A percentile compares a stretch with the other conserved stretches of the same genome.
Conservation (phyloP, 2,888 invertebrate species). For the Cybosia mesomella region DNA sequence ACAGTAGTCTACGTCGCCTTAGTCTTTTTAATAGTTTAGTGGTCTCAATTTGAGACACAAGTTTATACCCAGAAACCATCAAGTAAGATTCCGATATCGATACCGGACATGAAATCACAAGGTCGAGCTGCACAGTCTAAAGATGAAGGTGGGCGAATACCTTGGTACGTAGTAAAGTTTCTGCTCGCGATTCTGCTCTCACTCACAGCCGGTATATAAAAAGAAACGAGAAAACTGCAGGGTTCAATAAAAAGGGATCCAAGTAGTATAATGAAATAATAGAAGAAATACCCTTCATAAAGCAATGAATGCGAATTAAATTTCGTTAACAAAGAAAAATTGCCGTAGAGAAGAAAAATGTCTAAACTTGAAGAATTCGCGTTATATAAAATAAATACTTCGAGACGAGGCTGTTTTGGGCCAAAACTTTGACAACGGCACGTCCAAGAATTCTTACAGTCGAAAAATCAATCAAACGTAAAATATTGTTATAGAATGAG, state of each 20-base stretch:
- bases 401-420: constrained; percentile 26
- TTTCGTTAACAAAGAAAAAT: constrained; percentile 78
- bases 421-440: constrained; percentile 37
- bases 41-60: too few relatives aligned
- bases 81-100: neutral
- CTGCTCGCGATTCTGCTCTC: constrained; percentile 14
- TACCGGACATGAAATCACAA: neutral
- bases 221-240: constrained; percentile 32
- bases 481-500: constrained; percentile 15
- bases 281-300: constrained; percentile 67
- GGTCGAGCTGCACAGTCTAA: neutral
- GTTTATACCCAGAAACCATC: neutral
- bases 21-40: too few relatives aligned
- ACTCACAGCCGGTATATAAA: constrained; percentile 25
- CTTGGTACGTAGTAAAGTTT: neutral
- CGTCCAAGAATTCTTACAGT: constrained; percentile 29
- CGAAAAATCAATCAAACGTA: constrained; percentile 23
- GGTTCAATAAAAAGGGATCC: constrained; percentile 35
- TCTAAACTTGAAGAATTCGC: constrained; percentile 40
- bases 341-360: constrained; percentile 51
- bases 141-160: neutral
- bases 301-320: constrained; percentile 76
- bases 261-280: constrained; percentile 62
- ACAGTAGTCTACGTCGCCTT: too few relatives aligned
- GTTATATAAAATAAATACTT: constrained; percentile 65